Evolutionary conservation across 2,113 vertebrate genomes (phyloP), one percentile per base, ranked within the genome.

Genomic region (Rafetus swinhoei): DNA sequence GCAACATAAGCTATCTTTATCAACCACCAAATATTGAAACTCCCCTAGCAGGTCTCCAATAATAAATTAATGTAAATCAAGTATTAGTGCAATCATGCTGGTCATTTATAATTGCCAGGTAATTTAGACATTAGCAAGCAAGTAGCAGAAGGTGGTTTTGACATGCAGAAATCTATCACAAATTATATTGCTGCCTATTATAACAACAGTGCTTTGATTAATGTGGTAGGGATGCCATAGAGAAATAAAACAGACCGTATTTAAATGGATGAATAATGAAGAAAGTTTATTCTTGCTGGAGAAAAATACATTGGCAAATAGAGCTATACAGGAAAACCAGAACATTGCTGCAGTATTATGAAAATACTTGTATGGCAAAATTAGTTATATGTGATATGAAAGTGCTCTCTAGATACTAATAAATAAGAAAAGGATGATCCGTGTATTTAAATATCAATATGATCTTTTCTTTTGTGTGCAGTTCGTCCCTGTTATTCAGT

Each of bases 91-190:
- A 93, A 6, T 96, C 77, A 86, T 86, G 53, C 52, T 86, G 59
- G 19, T 77, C 92, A 59, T 81, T 88, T 95, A 10, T 90, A 93
- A 94, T 90, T 94, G 59, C 53, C 39, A 81, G 22, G 35, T 85
- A 82, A 94, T 95, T 94, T 89, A 87, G 57, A 65, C 86, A 82
- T 87, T 57, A 95, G 69, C 56, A 96, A 93, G 53, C 25, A 90
- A 90, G 84, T 85, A 89, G 55, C 60, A 96, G 91, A 95, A 88
- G 45, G 52, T 85, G 35, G 14, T 89, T 96, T 77, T 88, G 79
- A 92, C 45, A 59, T 50, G 29, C 27, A 65, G 45, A 95, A 90
- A 87, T 62, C 74, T 86, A 2, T 80, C 16, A 74, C 10, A 76
- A 35, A 93, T 87, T 90, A n/a, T 60, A 4, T 82, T 88, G 82